Base-by-base conservation (phyloP, 2,888 invertebrate genomes). In the Oasisia sp. region DNA sequence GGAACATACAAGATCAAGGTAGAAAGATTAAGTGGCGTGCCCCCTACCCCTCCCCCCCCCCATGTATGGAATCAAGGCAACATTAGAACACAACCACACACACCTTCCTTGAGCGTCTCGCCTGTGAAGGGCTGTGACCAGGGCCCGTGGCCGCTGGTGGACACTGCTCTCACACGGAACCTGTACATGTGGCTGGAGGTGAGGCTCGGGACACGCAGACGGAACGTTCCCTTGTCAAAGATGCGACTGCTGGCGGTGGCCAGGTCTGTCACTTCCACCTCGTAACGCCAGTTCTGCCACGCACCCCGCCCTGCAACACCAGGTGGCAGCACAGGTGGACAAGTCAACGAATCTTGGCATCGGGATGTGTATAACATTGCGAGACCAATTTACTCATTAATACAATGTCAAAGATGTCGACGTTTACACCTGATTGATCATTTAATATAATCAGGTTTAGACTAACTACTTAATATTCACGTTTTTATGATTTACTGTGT, bases 101-200 rank as follows among this genome's bases (percentile, higher is more conserved):
- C 93, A 95, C 96, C 95, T 93, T 94, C 91, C 93, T 94, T 94
- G 2, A 97, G 94, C 5, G 97, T 98, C 95, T 97, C 97, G 0
- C 98, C 98, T 32, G 97, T 96, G 95, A 98, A 98, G 11, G 97
- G 97, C 0, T 98, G 98, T 97, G 96, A 96, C 96, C 98, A 98
- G 0, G 98, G 98, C 32, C 98, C 98, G 91, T 95, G 97, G 0
- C 98, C 98, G 0, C 97, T 97, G 92, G 97, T 97, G 0, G 98
- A 98, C 93, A 98, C 98, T 1, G 98, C 98, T 5, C 98, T 97
- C 0, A 98, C 98, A 96, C 97, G 97, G 90, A 99, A 97, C 27
- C 97, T 97, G 95, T 99, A 99, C 94, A 97, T 97, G 11, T 98
- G 97, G 94, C 98, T 97, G 94, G 98, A 97, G 94, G 97, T 97